Evolutionary conservation across 1,140 invertebrate genomes (phyloP).

Genomic region (Grapholita molesta): DNA sequence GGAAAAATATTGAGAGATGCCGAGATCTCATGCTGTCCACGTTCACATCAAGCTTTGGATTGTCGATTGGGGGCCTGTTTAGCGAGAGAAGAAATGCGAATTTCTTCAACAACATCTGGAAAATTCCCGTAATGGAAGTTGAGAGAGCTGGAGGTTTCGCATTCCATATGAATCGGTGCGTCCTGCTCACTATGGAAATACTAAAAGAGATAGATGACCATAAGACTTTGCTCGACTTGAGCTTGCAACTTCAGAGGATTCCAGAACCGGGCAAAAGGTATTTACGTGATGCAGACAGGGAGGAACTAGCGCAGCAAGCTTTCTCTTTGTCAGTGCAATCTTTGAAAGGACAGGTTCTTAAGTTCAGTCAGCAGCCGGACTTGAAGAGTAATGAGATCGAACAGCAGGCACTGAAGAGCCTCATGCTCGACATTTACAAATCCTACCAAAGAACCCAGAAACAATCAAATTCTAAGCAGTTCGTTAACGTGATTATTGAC

Average conservation of each 20-base stretch:
- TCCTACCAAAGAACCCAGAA: slow-evolving; percentile 82
- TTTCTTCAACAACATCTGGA: slow-evolving; percentile 97
- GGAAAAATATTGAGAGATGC: slow-evolving; percentile 83
- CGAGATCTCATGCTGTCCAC: slow-evolving; percentile 85
- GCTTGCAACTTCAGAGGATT: slow-evolving; percentile 86
- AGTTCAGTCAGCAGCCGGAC: slow-evolving; percentile 69
- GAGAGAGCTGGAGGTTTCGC: slow-evolving; percentile 95
- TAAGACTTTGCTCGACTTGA: slow-evolving; percentile 88
- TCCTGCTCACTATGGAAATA: slow-evolving; percentile 89
- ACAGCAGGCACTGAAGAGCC: slow-evolving; percentile 64
- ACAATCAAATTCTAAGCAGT: slow-evolving; percentile 79
- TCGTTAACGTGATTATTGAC: slow-evolving; percentile 80
- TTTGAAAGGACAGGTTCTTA: slow-evolving; percentile 72
- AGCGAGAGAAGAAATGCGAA: slow-evolving; percentile 90
- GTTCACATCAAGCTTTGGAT: slow-evolving; percentile 81
- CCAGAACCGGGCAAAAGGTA: slow-evolving; percentile 93
- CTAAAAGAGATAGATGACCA: slow-evolving; percentile 88
- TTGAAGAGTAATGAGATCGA: slow-evolving; percentile 66
- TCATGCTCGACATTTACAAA: slow-evolving; percentile 81
- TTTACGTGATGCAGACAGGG: slow-evolving; percentile 88
- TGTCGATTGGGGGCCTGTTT: slow-evolving; percentile 89
- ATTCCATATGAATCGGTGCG: slow-evolving; percentile 92
- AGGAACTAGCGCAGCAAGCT: slow-evolving; percentile 87
- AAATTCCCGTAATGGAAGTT: slow-evolving; percentile 93
- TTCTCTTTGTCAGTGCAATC: slow-evolving; percentile 83